Conservation (phyloP, 2,113 vertebrate species). For the Cettia cetti region DNA sequence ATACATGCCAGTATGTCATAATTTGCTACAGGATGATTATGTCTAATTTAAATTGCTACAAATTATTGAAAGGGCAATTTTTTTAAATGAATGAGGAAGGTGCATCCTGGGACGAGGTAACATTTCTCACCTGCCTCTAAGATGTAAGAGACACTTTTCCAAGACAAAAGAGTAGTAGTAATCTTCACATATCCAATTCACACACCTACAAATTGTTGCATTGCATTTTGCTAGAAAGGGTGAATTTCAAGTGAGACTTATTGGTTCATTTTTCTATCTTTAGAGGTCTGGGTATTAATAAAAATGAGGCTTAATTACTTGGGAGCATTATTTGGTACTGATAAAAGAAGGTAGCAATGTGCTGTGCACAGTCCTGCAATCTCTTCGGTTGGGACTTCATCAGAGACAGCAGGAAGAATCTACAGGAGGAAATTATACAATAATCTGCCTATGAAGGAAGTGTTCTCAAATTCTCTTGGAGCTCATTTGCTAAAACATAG, state of each 20-base stretch:
- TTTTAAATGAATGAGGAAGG: background rate
- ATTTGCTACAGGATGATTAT: background rate
- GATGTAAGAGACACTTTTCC: background rate
- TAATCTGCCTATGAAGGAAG: background rate
- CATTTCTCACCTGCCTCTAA: background rate
- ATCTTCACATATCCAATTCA: background rate
- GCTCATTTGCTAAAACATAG: background rate
- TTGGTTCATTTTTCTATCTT: background rate
- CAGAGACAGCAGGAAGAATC: background rate
- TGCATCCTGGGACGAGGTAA: background rate
- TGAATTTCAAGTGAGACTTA: background rate
- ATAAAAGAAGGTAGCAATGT: background rate
- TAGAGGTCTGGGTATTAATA: background rate
- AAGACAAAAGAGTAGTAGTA: background rate
- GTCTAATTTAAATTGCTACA: background rate
- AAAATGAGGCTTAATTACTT: background rate
- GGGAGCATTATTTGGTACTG: background rate
- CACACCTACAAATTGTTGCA: background rate
- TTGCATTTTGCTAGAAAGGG: background rate
- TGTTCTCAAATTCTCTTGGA: background rate
- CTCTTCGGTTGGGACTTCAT: background rate
- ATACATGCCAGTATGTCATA: background rate
- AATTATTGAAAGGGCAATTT: background rate
- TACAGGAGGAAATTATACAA: background rate
- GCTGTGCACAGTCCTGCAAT: background rate